Percentiles rank a stretch among this genome's conserved stretches.
phyloP scores from a whole-genome alignment of 2,888 invertebrate species.

The Spodoptera littoralis region DNA sequence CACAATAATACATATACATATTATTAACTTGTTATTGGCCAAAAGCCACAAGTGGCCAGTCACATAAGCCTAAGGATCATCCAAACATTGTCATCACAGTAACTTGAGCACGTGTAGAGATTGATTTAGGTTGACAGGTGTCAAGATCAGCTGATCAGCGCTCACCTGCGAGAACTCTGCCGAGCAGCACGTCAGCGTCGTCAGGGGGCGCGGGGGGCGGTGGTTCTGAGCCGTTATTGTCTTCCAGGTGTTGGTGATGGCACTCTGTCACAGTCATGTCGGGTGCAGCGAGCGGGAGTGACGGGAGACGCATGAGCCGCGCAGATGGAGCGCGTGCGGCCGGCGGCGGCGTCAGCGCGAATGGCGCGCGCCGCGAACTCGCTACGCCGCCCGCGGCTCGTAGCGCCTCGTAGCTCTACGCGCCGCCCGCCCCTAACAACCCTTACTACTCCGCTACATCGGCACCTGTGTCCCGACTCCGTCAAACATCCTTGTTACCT shows the following conservation, averaged over 20 bases:
- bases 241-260: constrained; percentile 69
- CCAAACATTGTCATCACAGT: constrained; percentile 57
- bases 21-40: constrained; percentile 42
- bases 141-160: constrained; percentile 71
- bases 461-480: not conserved
- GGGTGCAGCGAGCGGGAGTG: constrained; percentile 55
- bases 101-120: constrained; percentile 47
- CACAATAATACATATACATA: too few relatives aligned
- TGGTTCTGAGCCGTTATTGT: constrained; percentile 59
- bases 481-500: constrained; percentile 1
- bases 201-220: constrained; percentile 64
- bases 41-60: constrained; percentile 30
- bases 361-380: constrained; percentile 77
- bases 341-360: constrained; percentile 86
- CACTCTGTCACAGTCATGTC: constrained; percentile 86
- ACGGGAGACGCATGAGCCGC: constrained; percentile 83
- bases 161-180: constrained; percentile 86
- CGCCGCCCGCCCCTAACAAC: constrained; percentile 74
- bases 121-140: constrained; percentile 57
- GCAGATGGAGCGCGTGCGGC: constrained; percentile 82
- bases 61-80: constrained; percentile 41
- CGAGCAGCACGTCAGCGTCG: constrained; percentile 83
- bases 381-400: constrained; percentile 81
- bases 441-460: constrained; percentile 56
- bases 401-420: constrained; percentile 64